These are phyloP conservation scores for Caretta caretta DNA, from an alignment of 2,113 vertebrate genomes.

Conservation along the genomic window DNA sequence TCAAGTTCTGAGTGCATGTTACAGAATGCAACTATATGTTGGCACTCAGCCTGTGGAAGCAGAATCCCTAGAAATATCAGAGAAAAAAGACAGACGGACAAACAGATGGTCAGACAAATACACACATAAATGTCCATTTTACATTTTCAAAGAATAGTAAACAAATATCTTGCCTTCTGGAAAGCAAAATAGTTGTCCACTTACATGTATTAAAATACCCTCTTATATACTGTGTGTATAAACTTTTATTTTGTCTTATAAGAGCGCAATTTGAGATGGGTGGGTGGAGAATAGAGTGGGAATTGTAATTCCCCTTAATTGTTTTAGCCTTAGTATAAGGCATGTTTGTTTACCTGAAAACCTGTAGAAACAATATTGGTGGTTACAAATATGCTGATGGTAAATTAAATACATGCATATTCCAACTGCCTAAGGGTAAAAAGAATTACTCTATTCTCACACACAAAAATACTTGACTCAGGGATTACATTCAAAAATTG, in stretches of 20 bases:
- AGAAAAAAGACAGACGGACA: background rate
- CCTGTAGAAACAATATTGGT: slow-evolving; percentile 12
- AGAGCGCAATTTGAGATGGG: background rate
- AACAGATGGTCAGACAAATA: background rate
- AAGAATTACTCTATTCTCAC: slow-evolving; percentile 36
- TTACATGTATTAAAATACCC: background rate
- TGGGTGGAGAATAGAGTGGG: background rate
- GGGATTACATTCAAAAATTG: slow-evolving; percentile 64
- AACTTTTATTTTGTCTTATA: background rate
- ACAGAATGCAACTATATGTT: slow-evolving; percentile 74
- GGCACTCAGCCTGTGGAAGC: background rate
- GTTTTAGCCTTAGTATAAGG: background rate
- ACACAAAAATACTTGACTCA: slow-evolving; percentile 60
- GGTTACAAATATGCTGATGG: background rate
- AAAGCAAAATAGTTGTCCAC: background rate
- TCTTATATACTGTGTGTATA: background rate
- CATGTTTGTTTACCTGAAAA: slow-evolving; percentile 39
- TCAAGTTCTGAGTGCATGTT: slow-evolving; percentile 60
- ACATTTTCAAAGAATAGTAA: background rate
- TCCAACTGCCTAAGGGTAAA: slow-evolving; percentile 28
- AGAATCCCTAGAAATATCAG: background rate
- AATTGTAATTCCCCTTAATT: background rate
- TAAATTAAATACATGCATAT: slow-evolving; percentile 27
- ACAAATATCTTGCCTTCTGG: background rate
- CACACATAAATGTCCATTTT: background rate